Evolutionary conservation across 2,888 invertebrate genomes (phyloP), one percentile per base, ranked within the genome.

Genomic region (Agriopis aurantiaria): DNA sequence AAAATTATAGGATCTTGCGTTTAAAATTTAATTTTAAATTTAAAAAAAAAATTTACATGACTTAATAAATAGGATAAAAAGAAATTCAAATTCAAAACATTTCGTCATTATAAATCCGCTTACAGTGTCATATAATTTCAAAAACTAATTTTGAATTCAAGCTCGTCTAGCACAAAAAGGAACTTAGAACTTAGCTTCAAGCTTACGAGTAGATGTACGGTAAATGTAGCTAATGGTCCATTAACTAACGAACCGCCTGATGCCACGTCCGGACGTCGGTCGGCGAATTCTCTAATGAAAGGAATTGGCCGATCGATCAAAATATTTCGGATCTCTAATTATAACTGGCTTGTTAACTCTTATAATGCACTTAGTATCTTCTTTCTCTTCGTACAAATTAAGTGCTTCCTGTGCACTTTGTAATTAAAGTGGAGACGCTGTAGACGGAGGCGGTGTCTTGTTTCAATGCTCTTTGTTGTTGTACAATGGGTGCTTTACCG

Each of bases 391-490:
- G 71, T 75, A 78, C 70, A 71, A 81, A 84, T 82, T 79, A 79
- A 77, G 76, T 68, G 79, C 81, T 83, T 86, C 85, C 82, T 82
- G 82, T 79, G 75, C 74, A 78, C 77, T 69, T 76, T 80, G 86
- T 87, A 86, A 88, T 87, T 85, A 86, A 85, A 87, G 81, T 80
- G 78, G 85, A 89, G 88, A 86, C 80, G 79, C 69, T 75, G 78
- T 80, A 82, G 82, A 88, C 84, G 87, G 78, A 91, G 86, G 80
- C 82, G 84, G 85, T 91, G 91, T 93, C 91, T 88, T 86, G 89
- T 94, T 93, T 88, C 92, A 84, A 89, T 88, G 88, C 84, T 86
- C 91, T 91, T 92, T 93, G 92, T 92, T 88, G 74, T 74, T 80
- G 81, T 77, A 92, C 91, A 93, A 93, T 92, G 86, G 88, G 82